phyloP scores from a whole-genome alignment of 2,888 invertebrate genomes.

The Lithodes maja region DNA sequence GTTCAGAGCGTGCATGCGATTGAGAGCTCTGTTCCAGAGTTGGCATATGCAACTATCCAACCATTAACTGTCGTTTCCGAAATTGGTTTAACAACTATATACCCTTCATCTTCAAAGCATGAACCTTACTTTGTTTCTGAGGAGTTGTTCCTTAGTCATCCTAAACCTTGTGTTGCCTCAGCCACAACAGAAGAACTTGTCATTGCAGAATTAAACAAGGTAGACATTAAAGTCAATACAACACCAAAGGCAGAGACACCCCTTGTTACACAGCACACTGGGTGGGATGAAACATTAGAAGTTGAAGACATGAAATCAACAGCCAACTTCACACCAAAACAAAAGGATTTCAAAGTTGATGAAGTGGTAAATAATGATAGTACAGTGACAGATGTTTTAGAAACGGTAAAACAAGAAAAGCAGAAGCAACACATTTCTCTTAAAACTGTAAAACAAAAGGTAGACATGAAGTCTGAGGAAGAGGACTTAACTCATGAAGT shows the following conservation, averaged over 20 bases:
- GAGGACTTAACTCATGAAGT: conserved; percentile 42
- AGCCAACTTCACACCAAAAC: conserved; percentile 44
- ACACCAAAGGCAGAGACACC: conserved; percentile 23
- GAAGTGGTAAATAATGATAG: conserved; percentile 28
- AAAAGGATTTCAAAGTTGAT: conserved; percentile 27
- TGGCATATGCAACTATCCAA: background rate
- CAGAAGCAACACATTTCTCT: conserved; percentile 30
- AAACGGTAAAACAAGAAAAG: conserved; percentile 21
- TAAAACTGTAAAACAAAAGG: conserved; percentile 39
- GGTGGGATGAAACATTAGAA: conserved; percentile 32
- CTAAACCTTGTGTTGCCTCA: background rate
- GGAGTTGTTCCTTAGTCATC: background rate
- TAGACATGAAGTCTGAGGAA: conserved; percentile 22
- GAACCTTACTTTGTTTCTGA: conserved; percentile 9
- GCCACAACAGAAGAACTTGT: conserved; percentile 12
- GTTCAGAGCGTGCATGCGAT: conserved; percentile 6
- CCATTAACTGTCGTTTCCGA: conserved; percentile 13
- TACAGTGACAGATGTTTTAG: conserved; percentile 19
- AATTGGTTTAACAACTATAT: background rate
- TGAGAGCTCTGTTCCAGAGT: background rate
- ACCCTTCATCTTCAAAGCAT: conserved; percentile 25
- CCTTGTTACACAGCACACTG: conserved; percentile 37
- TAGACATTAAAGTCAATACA: conserved; percentile 1
- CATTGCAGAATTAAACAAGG: conserved; percentile 6
- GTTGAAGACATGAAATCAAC: conserved; percentile 27